Evolutionary conservation across 2,113 vertebrate species (phyloP), one percentile per base, ranked within the genome.

Genomic region (Platysteira castanea): DNA sequence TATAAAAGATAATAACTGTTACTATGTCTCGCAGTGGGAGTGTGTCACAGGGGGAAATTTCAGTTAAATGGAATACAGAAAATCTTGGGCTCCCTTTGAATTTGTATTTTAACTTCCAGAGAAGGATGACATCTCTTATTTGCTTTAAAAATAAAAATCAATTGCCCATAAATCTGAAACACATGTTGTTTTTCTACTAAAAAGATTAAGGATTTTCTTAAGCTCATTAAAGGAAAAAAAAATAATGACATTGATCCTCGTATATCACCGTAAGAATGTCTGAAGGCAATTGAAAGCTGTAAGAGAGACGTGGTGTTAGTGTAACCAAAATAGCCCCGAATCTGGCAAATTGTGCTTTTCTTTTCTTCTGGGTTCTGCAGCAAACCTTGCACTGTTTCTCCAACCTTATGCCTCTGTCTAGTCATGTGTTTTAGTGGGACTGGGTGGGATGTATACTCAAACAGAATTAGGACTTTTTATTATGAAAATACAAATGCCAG

Each of bases 131-230:
- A 96, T 93, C 64, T 96, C 91, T 35, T 95, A 92, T 93, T 94
- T 96, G 90, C 69, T 93, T 93, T 87, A 90, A 94, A 96, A 96
- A 94, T 92, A 92, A 95, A 90, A 94, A 82, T 82, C 83, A 84
- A 17, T 93, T 92, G 61, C 83, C 73, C 68, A 90, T 93, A 92
- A 81, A 96, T 87, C 80, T 96, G 87, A 95, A 96, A 31, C 92
- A 94, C 79, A 77, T 89, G 95, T 94, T 94, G 86, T 94, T 92
- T 94, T 97, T 88, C 77, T 91, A 35, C 73, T 75, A 74, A 88
- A 94, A 92, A 93, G 85, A 94, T 93, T 90, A 96, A 84, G 90
- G 56, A 92, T 96, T 96, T 93, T 90, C 76, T 88, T 95, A 96
- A 93, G 93, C 93, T 96, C 53, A 87, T 93, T 92, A 96, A 84